Percentiles rank a stretch among this genome's conserved stretches.
These are phyloP conservation scores for Zygogramma bicolorata DNA, from an alignment of 2,888 invertebrate genomes.

Conservation along the genomic window DNA sequence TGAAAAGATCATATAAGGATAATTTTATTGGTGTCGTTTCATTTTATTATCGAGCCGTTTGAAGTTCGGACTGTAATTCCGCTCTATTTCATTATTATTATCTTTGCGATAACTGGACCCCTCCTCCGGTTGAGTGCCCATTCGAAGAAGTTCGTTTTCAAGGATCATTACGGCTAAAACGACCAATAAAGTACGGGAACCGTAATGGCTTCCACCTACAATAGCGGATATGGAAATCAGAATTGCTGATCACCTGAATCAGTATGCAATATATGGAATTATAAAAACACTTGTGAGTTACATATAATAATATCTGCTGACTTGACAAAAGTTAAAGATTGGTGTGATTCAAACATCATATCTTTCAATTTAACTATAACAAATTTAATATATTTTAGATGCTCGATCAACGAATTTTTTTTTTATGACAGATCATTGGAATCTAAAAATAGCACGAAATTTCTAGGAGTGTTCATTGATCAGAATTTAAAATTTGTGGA, in stretches of 20 bases:
- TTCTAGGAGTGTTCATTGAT: no score
- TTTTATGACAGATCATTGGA: no score
- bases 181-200: not conserved
- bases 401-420: no score
- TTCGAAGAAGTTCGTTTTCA: not conserved
- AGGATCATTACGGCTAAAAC: not conserved
- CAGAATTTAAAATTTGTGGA: no score
- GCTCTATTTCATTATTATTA: slow-evolving; percentile 9
- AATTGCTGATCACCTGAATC: not conserved
- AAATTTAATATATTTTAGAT: no score
- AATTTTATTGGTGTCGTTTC: slow-evolving; percentile 9
- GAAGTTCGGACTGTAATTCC: slow-evolving; percentile 14
- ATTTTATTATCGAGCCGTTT: slow-evolving; percentile 14
- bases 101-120: not conserved
- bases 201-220: not conserved
- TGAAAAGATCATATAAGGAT: slow-evolving; percentile 7
- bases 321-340: no score
- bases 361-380: no score
- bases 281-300: no score
- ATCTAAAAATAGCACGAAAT: no score
- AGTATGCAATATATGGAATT: no score
- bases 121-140: not conserved
- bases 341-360: no score
- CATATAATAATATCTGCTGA: no score
- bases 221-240: not conserved